Evolutionary conservation across 1,140 invertebrate species (phyloP).

Genomic region (Musca vetustissima): DNA sequence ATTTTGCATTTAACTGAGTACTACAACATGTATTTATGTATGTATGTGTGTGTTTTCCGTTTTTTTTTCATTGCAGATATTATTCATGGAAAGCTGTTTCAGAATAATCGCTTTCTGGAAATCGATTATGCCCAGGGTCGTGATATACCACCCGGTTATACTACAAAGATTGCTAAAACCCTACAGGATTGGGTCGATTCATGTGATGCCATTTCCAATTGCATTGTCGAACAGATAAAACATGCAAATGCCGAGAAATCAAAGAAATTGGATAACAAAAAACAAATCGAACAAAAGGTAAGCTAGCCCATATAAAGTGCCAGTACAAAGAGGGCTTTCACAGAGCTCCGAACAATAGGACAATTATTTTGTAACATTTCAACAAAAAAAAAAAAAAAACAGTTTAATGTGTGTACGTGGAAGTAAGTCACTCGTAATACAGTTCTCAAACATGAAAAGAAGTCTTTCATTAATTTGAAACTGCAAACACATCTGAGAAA

Average conservation of each 20-base stretch:
- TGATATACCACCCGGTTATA: constrained; percentile 82
- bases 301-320: no score
- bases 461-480: no score
- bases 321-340: no score
- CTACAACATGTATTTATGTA: no score
- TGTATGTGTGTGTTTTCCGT: background rate
- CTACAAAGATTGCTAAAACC: constrained; percentile 74
- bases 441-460: no score
- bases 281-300: constrained; percentile 84
- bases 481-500: no score
- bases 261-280: constrained; percentile 75
- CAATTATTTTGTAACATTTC: no score
- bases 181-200: constrained; percentile 89
- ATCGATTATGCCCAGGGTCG: constrained; percentile 92
- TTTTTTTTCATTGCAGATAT: constrained; percentile 69
- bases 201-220: constrained; percentile 84
- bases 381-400: no score
- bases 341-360: no score
- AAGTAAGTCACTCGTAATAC: no score
- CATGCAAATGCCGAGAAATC: constrained; percentile 86
- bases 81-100: constrained; percentile 94
- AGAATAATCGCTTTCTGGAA: constrained; percentile 89
- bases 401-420: no score
- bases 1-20: no score
- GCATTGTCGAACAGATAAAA: constrained; percentile 87